Evolutionary conservation across 1,140 invertebrate species (phyloP).

Genomic region (Phthorimaea operculella): DNA sequence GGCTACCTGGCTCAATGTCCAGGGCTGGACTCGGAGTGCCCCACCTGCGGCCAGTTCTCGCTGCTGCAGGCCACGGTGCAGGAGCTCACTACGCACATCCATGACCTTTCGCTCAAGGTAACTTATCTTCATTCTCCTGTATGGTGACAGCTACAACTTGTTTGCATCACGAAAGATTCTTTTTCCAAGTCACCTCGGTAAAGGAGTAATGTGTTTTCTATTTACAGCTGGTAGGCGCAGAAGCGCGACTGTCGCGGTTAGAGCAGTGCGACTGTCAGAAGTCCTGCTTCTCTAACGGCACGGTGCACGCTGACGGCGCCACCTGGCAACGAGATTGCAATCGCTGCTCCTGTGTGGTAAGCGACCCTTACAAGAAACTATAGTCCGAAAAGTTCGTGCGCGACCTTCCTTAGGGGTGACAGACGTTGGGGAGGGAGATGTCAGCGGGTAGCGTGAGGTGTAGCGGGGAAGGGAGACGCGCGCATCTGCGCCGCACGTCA

Average conservation of each 20-base stretch:
- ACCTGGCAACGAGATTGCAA: slow-evolving; percentile 85
- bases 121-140: neutral
- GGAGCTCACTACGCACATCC: slow-evolving; percentile 73
- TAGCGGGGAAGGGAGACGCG: too few species aligned
- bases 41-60: slow-evolving; percentile 89
- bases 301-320: slow-evolving; percentile 82
- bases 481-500: too few species aligned
- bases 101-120: slow-evolving; percentile 78
- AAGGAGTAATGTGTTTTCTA: neutral
- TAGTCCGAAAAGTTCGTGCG: too few species aligned
- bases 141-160: too few species aligned
- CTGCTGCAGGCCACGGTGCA: slow-evolving; percentile 81
- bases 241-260: slow-evolving; percentile 78
- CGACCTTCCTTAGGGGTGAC: too few species aligned
- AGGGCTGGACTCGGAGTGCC: slow-evolving; percentile 84
- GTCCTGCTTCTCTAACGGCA: slow-evolving; percentile 84
- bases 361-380: slow-evolving; percentile 19
- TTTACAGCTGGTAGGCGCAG: slow-evolving; percentile 78
- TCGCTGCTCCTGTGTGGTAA: slow-evolving; percentile 83
- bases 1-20: slow-evolving; percentile 90
- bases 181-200: too few species aligned
- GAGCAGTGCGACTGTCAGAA: slow-evolving; percentile 92
- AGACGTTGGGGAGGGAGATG: too few species aligned
- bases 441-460: too few species aligned
- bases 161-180: too few species aligned